A percentile compares a stretch with the other conserved stretches of the same genome.
These are phyloP conservation scores for Emydoidea blandingii DNA, from an alignment of 2,797 vertebrate genomes.

Conservation along the genomic window DNA sequence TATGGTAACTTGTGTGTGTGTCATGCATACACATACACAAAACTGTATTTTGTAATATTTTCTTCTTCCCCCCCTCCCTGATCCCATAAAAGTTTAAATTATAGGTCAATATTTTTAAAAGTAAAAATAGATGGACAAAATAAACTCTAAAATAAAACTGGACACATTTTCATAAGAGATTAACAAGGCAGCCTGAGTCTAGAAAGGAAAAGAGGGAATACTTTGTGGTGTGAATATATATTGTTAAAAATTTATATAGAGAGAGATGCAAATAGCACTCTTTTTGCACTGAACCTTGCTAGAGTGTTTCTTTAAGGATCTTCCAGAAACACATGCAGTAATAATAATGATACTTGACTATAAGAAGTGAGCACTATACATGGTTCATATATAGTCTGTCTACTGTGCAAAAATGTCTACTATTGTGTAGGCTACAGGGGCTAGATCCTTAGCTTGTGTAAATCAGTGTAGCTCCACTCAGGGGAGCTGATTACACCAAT, in stretches of 20 bases:
- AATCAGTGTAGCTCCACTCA: rapidly evolving
- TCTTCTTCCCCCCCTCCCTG: background rate
- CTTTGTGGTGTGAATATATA: background rate
- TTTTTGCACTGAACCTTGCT: background rate
- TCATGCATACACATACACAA: background rate
- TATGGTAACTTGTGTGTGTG: background rate
- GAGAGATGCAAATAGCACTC: background rate
- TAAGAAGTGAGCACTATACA: background rate
- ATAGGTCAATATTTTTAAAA: background rate
- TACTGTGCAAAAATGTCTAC: background rate
- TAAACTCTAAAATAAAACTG: background rate
- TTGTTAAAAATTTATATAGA: background rate
- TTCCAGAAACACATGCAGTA: background rate
- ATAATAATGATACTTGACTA: background rate
- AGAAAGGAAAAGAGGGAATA: background rate
- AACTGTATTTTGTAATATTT: background rate
- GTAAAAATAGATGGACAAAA: background rate
- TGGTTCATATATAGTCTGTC: background rate
- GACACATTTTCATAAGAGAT: background rate
- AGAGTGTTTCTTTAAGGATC: background rate
- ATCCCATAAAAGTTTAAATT: background rate
- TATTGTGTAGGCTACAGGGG: background rate
- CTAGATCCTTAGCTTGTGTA: background rate
- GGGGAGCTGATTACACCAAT: background rate
- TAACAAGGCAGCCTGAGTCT: background rate